Evolutionary conservation across 2,797 vertebrate species (phyloP).

Genomic region (Dendrocincla fuliginosa): DNA sequence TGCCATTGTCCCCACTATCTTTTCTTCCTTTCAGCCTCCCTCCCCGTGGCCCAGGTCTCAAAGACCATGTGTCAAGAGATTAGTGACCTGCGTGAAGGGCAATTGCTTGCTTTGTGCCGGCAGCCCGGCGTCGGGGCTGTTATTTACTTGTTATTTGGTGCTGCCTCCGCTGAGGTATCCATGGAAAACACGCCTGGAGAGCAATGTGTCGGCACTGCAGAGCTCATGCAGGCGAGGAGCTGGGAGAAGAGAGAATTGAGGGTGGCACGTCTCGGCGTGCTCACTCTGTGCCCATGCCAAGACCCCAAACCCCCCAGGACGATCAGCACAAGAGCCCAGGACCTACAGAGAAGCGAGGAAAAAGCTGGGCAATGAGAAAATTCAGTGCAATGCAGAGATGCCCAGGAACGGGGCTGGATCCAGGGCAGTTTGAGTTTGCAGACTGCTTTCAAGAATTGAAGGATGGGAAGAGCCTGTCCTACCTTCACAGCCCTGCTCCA

Average conservation of each 20-base stretch:
- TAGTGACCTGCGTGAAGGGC: slow-evolving; percentile 38
- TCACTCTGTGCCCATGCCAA: accelerated
- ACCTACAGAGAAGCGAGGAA: accelerated
- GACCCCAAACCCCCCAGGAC: not conserved
- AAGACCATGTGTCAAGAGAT: slow-evolving; percentile 51
- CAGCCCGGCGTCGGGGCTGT: not conserved
- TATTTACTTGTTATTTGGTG: slow-evolving; percentile 22
- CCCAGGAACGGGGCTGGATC: not conserved
- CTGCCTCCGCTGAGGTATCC: slow-evolving; percentile 14
- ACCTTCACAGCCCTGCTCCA: not conserved
- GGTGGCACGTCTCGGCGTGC: accelerated
- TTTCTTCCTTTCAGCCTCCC: slow-evolving; percentile 37
- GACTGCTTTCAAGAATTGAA: not conserved
- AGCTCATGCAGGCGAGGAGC: accelerated
- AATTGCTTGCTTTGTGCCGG: slow-evolving; percentile 32
- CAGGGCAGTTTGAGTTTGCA: not conserved
- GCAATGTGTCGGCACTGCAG: not conserved
- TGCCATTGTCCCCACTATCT: slow-evolving; percentile 27
- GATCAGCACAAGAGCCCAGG: accelerated
- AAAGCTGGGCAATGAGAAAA: not conserved
- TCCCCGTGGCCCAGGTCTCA: slow-evolving; percentile 39
- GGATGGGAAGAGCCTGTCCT: not conserved
- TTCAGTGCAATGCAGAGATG: accelerated
- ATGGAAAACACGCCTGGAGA: not conserved
- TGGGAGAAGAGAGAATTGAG: not conserved